Percentiles rank a stretch among this genome's conserved stretches.
phyloP scores from a whole-genome alignment of 2,888 invertebrate species.

The Odiellus spinosus region DNA sequence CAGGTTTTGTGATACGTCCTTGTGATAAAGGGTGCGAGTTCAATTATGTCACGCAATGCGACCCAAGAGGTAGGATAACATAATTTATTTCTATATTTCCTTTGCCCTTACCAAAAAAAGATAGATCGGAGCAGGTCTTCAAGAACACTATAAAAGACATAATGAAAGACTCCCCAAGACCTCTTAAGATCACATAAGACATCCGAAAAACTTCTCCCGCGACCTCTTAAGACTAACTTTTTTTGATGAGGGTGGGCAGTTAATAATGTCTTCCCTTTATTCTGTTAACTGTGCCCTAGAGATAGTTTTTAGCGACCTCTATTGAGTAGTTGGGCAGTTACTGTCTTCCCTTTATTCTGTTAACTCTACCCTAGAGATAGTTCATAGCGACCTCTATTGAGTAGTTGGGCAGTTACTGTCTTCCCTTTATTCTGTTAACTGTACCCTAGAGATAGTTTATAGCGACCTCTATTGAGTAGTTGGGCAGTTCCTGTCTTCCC shows the following conservation, averaged over 20 bases:
- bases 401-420: too few relatives aligned
- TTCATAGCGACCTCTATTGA: not conserved
- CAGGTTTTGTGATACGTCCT: constrained; percentile 51
- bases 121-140: too few relatives aligned
- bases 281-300: too few relatives aligned
- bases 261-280: not conserved
- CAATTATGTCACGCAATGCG: constrained; percentile 75
- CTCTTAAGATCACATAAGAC: too few relatives aligned
- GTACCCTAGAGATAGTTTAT: too few relatives aligned
- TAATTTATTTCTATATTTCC: constrained; percentile 3
- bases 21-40: constrained; percentile 50
- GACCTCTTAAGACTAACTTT: too few relatives aligned
- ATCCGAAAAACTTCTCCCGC: too few relatives aligned
- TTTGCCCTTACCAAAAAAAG: too few relatives aligned
- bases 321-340: not conserved
- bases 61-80: constrained; percentile 75
- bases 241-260: not conserved
- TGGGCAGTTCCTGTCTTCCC: too few relatives aligned
- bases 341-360: not conserved
- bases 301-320: too few relatives aligned
- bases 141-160: not conserved
- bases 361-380: too few relatives aligned
- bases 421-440: not conserved
- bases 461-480: not conserved
- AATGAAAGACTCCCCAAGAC: not conserved